Evolutionary conservation across 2,888 invertebrate species (phyloP).

Genomic region (Torymus auratus): DNA sequence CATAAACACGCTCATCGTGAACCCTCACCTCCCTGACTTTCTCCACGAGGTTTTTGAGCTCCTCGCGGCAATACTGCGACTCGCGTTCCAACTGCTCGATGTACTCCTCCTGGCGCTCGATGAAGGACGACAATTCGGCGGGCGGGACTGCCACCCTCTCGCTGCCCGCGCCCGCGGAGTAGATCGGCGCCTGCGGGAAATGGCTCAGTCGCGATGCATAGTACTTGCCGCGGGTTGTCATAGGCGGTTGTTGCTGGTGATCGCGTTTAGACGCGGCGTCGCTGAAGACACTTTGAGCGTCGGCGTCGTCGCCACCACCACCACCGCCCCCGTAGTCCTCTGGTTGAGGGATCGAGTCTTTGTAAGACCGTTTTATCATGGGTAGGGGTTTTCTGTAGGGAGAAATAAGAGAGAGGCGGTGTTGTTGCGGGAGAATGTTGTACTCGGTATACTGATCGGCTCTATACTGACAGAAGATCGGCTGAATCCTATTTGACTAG

Average conservation of each 20-base stretch:
- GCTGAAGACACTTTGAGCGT: slow-evolving; percentile 78
- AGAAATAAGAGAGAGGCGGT: no score
- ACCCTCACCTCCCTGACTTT: slow-evolving; percentile 86
- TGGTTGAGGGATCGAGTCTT: not conserved
- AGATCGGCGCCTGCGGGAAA: not conserved
- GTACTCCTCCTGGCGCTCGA: slow-evolving; percentile 91
- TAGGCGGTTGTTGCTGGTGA: slow-evolving; percentile 1
- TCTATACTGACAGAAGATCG: slow-evolving; percentile 6
- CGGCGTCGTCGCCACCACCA: slow-evolving; percentile 78
- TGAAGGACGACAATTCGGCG: slow-evolving; percentile 87
- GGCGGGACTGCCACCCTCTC: slow-evolving; percentile 62
- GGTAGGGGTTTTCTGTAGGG: not conserved
- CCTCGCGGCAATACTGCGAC: slow-evolving; percentile 89
- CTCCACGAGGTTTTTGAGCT: slow-evolving; percentile 85
- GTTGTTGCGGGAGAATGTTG: no score
- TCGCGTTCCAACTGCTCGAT: slow-evolving; percentile 91
- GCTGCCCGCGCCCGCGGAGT: not conserved
- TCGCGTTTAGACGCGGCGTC: slow-evolving; percentile 68
- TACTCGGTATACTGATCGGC: not conserved
- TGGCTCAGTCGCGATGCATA: slow-evolving; percentile 35
- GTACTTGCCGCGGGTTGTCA: slow-evolving; percentile 53
- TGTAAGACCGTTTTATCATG: slow-evolving; percentile 11
- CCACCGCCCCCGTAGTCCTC: slow-evolving; percentile 60
- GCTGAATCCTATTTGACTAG: no score
- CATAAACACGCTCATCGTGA: not conserved